phyloP scores from a whole-genome alignment of 2,888 invertebrate genomes.

The Aspidapion aeneum region DNA sequence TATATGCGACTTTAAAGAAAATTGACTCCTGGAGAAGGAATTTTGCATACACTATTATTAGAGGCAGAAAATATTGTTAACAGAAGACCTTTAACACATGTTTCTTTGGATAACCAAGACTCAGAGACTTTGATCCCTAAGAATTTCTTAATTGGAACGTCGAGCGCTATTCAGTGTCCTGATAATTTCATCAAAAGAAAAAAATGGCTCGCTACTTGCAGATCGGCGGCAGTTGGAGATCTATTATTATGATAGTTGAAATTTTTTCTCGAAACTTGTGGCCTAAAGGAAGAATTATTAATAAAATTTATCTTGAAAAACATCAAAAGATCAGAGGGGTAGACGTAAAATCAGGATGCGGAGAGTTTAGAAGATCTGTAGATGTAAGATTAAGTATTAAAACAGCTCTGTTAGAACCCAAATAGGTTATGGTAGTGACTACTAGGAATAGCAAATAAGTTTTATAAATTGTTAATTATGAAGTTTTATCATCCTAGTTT shows the following conservation, averaged over 20 bases:
- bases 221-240: not conserved
- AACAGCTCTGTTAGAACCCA: no score
- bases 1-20: not conserved
- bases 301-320: no score
- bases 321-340: not conserved
- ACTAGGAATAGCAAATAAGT: no score
- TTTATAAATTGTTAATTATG: no score
- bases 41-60: not conserved
- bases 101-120: not conserved
- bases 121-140: not conserved
- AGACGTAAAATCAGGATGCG: not conserved
- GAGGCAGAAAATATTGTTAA: not conserved
- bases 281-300: not conserved
- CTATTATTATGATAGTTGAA: not conserved
- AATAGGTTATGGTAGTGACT: no score
- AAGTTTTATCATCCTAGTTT: no score
- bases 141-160: no score
- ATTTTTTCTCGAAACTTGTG: not conserved
- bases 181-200: not conserved
- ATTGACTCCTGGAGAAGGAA: not conserved
- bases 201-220: not conserved
- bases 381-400: no score
- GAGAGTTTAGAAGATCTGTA: no score
- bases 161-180: not conserved
- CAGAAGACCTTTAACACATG: not conserved